phyloP scores from a whole-genome alignment of 2,797 vertebrate species.

The Chelonia mydas region DNA sequence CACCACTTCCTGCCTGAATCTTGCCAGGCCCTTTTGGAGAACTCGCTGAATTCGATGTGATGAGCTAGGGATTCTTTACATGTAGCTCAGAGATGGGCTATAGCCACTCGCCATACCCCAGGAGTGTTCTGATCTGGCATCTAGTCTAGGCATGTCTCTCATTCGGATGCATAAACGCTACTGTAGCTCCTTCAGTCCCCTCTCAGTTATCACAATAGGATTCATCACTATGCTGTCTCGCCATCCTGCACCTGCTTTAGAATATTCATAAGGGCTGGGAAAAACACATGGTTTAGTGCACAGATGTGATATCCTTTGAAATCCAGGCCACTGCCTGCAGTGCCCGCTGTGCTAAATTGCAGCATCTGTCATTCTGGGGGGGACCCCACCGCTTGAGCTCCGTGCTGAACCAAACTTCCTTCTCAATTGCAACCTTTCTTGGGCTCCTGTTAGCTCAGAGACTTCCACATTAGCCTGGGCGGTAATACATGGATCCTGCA shows the following conservation, averaged over 20 bases:
- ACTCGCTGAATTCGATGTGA: background rate
- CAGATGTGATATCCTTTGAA: background rate
- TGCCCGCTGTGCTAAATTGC: accelerated
- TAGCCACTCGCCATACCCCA: background rate
- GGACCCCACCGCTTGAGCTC: background rate
- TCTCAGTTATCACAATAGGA: background rate
- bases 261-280: background rate
- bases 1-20: background rate
- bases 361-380: background rate
- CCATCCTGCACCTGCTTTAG: background rate
- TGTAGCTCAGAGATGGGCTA: background rate
- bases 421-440: background rate
- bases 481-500: accelerated
- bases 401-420: background rate
- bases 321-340: background rate
- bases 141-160: background rate
- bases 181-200: background rate
- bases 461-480: accelerated
- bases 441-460: background rate
- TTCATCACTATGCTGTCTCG: background rate
- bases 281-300: background rate
- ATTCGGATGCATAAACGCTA: background rate
- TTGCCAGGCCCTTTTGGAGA: background rate
- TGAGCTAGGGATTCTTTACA: background rate
- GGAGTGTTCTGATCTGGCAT: background rate